A percentile compares a stretch with the other conserved stretches of the same genome.
phyloP scores from a whole-genome alignment of 2,888 invertebrate species.

The Heliconius aoede region DNA sequence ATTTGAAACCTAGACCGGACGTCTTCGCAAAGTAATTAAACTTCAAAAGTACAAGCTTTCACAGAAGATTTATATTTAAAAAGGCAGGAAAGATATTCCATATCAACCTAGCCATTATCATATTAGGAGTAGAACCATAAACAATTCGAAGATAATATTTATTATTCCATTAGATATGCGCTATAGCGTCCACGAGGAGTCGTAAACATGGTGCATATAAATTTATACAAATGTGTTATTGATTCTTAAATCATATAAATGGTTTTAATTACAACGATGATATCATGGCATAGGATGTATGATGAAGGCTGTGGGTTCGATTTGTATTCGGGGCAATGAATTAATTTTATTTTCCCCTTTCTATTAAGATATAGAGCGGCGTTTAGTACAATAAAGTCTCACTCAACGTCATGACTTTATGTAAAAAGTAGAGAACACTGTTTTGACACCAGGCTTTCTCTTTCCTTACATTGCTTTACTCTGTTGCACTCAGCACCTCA shows the following conservation, averaged over 20 bases:
- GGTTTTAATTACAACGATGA: constrained; percentile 23
- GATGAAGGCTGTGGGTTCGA: neutral
- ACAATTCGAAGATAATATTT: constrained; percentile 10
- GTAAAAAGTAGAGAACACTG: neutral
- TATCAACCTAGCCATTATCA: neutral
- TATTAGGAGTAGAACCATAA: neutral
- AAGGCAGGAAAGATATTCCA: neutral
- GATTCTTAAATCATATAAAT: constrained; percentile 37
- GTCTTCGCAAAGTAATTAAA: neutral
- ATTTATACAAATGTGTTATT: constrained; percentile 26
- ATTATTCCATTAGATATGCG: constrained; percentile 16
- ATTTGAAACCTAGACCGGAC: no score
- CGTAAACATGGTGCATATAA: constrained; percentile 34
- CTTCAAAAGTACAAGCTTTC: neutral
- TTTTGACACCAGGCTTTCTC: no score
- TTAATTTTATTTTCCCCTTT: no score
- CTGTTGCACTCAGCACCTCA: neutral
- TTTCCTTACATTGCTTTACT: neutral
- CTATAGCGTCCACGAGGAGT: neutral
- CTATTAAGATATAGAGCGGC: no score
- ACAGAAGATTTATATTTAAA: neutral
- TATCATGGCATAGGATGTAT: neutral
- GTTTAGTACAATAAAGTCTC: no score
- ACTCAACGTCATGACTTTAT: neutral
- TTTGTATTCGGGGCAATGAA: no score